A percentile compares a stretch with the other conserved stretches of the same genome.
phyloP scores from a whole-genome alignment of 2,113 vertebrate genomes.

The Sciurus niger region DNA sequence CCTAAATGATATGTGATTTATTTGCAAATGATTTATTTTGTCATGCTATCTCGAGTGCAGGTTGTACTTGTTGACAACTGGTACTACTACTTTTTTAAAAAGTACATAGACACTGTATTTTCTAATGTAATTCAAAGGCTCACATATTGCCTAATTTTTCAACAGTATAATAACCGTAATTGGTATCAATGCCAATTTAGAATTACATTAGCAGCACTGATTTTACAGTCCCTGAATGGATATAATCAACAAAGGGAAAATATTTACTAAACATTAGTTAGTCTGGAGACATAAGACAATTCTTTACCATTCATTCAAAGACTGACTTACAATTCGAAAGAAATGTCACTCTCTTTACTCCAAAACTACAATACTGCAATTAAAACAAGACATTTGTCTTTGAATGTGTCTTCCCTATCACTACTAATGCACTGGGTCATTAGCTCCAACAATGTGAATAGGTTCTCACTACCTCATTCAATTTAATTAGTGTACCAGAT shows the following conservation, averaged over 20 bases:
- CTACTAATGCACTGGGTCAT: conserved; percentile 78
- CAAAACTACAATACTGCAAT: conserved; percentile 31
- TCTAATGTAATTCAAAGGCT: conserved; percentile 38
- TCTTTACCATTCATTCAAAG: conserved; percentile 63
- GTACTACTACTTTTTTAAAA: background rate
- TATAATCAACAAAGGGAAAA: conserved; percentile 59
- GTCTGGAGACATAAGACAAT: conserved; percentile 44
- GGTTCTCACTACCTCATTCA: conserved; percentile 71
- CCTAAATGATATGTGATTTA: background rate
- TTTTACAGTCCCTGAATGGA: conserved; percentile 74
- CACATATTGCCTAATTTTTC: conserved; percentile 63
- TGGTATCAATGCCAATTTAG: conserved; percentile 69
- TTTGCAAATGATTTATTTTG: conserved; percentile 12
- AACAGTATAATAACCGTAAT: conserved; percentile 70
- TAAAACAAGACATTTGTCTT: conserved; percentile 81
- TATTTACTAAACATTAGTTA: conserved; percentile 67
- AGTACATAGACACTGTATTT: background rate
- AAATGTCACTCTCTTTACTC: conserved; percentile 66
- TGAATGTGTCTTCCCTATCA: conserved; percentile 66
- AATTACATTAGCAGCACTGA: conserved; percentile 6
- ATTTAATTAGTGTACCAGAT: conserved; percentile 76
- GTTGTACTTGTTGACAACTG: background rate
- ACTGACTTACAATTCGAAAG: conserved; percentile 56
- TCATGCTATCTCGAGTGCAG: background rate
- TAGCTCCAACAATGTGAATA: conserved; percentile 75